A percentile compares a stretch with the other conserved stretches of the same genome.
Evolutionary conservation across 2,888 invertebrate genomes (phyloP).

Genomic region (Drosophila tanythrix): DNA sequence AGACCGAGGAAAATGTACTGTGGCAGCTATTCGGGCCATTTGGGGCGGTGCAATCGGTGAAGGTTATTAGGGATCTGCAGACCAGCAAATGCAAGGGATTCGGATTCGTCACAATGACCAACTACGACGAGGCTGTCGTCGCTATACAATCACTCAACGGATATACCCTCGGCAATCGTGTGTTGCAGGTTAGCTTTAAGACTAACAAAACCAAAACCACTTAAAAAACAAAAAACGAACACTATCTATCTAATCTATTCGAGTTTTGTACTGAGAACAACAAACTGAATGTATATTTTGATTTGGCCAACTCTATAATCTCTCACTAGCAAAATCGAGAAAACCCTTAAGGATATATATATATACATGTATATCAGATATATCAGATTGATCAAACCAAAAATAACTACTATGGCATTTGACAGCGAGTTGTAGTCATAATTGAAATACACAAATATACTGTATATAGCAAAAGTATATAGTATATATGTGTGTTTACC

Average conservation of each 20-base stretch:
- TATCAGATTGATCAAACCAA: conserved; percentile 23
- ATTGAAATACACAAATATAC: conserved; percentile 42
- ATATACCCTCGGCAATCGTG: conserved; percentile 97
- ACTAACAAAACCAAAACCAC: conserved; percentile 92
- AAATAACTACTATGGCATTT: conserved; percentile 38
- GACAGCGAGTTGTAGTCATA: conserved; percentile 65
- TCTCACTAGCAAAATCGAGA: conserved; percentile 14
- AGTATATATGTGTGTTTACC: conserved; percentile 15
- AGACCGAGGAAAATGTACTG: conserved; percentile 97
- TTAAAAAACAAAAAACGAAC: conserved; percentile 58
- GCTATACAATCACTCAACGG: conserved; percentile 98
- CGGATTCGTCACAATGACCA: conserved; percentile 99
- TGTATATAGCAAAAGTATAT: conserved; percentile 9
- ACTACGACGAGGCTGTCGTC: conserved; percentile 98
- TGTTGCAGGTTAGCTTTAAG: conserved; percentile 99
- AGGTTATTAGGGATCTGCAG: conserved; percentile 97
- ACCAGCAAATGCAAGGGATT: conserved; percentile 99
- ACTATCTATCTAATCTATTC: conserved; percentile 4
- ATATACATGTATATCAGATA: not conserved
- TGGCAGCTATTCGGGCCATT: conserved; percentile 99
- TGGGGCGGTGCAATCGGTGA: conserved; percentile 98
- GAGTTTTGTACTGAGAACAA: conserved; percentile 21
- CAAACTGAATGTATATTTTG: conserved; percentile 31
- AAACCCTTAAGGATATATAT: not conserved
- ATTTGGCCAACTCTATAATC: conserved; percentile 27